Percentiles rank a stretch among this genome's conserved stretches.
These are phyloP conservation scores for Hipposideros armiger DNA, from an alignment of 2,113 vertebrate genomes.

Conservation along the genomic window DNA sequence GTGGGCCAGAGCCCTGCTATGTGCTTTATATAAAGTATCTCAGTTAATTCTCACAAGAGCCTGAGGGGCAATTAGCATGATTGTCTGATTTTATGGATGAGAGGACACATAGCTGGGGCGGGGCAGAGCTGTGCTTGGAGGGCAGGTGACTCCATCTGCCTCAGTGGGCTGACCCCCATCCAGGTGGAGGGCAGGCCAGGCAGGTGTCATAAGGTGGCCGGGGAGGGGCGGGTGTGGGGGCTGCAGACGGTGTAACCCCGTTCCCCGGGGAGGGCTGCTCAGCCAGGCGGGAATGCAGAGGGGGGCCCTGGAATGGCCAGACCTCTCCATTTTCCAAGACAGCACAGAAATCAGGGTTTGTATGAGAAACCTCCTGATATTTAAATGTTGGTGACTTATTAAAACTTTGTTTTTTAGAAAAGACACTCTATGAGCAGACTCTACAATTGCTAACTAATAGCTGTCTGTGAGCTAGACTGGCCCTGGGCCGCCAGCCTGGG, in stretches of 20 bases:
- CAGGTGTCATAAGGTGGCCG: neutral
- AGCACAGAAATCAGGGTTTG: neutral
- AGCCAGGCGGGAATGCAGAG: neutral
- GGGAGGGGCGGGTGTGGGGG: accelerated
- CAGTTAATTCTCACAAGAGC: neutral
- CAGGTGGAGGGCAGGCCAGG: neutral
- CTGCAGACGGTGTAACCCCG: neutral
- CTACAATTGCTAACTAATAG: neutral
- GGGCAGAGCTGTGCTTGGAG: neutral
- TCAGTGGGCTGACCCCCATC: neutral
- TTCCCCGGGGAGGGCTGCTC: neutral
- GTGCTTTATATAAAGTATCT: neutral
- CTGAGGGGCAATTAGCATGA: neutral
- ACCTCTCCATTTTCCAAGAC: neutral
- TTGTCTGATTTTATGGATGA: neutral
- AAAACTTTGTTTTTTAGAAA: neutral
- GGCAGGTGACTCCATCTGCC: neutral
- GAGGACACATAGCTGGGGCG: neutral
- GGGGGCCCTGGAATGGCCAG: neutral
- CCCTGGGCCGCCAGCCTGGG: neutral
- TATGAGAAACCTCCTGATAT: neutral
- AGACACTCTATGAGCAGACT: neutral
- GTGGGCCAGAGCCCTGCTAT: neutral
- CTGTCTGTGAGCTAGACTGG: neutral
- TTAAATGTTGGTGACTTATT: neutral